These are phyloP conservation scores for Meteorus cinctellus DNA, from an alignment of 2,888 invertebrate species.

Conservation along the genomic window DNA sequence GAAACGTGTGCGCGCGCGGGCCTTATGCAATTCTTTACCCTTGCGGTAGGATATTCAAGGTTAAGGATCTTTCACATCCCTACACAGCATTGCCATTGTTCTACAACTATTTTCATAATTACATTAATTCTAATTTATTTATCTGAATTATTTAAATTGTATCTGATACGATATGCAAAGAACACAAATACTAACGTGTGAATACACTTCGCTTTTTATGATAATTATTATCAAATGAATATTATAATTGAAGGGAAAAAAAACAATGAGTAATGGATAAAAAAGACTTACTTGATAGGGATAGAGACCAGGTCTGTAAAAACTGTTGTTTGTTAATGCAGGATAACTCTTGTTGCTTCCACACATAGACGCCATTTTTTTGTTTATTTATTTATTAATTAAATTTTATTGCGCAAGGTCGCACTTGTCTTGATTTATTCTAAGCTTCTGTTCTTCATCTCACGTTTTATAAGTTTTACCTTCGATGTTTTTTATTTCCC, in stretches of 20 bases:
- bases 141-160: not conserved
- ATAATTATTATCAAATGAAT: not conserved
- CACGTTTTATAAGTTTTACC: not conserved
- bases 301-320: slow-evolving; percentile 75
- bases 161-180: not conserved
- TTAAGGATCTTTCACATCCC: slow-evolving; percentile 58
- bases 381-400: slow-evolving; percentile 31
- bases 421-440: not conserved
- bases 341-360: slow-evolving; percentile 80
- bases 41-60: slow-evolving; percentile 60
- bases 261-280: slow-evolving; percentile 3
- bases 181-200: not conserved
- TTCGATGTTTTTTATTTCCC: not conserved
- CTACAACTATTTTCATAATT: slow-evolving; percentile 21
- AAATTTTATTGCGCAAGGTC: not conserved
- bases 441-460: not conserved
- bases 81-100: slow-evolving; percentile 20
- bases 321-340: slow-evolving; percentile 77
- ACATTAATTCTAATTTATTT: slow-evolving; percentile 32
- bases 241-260: not conserved
- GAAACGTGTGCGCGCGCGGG: slow-evolving; percentile 50
- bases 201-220: not conserved
- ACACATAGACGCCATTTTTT: slow-evolving; percentile 79
- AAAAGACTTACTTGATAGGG: slow-evolving; percentile 71
- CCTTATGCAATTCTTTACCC: slow-evolving; percentile 64